A percentile compares a stretch with the other conserved stretches of the same genome.
Conservation (phyloP, 2,888 invertebrate genomes). For the Lycaena phlaeas region DNA sequence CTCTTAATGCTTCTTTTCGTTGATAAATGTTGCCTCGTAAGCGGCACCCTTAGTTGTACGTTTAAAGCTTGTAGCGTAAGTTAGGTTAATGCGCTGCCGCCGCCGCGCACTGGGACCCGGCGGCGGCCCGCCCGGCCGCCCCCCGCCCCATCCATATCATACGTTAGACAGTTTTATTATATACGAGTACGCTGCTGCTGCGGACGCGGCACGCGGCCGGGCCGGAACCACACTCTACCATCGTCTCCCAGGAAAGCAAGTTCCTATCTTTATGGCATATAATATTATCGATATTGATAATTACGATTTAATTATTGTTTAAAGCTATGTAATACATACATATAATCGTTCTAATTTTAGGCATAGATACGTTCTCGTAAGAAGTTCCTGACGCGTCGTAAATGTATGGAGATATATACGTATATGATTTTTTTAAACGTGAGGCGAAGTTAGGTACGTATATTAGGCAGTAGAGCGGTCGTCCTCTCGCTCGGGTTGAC, state of each 20-base stretch:
- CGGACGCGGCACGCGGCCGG: conserved; percentile 56
- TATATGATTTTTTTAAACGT: conserved; percentile 72
- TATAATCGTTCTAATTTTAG: conserved; percentile 75
- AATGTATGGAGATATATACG: conserved; percentile 73
- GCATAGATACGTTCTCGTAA: conserved; percentile 73
- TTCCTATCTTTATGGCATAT: conserved; percentile 76
- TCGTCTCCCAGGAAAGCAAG: conserved; percentile 74
- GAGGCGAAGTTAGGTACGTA: conserved; percentile 70
- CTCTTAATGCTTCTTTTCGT: conserved; percentile 72
- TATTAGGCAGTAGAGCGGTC: conserved; percentile 72
- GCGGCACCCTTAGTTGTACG: conserved; percentile 66
- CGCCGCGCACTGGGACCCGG: conserved; percentile 70
- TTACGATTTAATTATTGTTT: conserved; percentile 75
- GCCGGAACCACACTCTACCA: conserved; percentile 59
- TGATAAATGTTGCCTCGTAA: conserved; percentile 53
- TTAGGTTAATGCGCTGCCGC: conserved; percentile 57
- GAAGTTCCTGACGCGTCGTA: conserved; percentile 74
- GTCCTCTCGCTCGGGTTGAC: conserved; percentile 54
- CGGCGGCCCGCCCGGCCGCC: conserved; percentile 54
- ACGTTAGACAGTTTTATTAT: conserved; percentile 72
- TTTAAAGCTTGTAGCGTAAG: conserved; percentile 72
- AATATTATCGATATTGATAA: conserved; percentile 75
- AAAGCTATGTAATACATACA: conserved; percentile 75
- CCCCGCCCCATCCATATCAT: conserved; percentile 67
- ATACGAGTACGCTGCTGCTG: conserved; percentile 70